Evolutionary conservation across 2,113 vertebrate species (phyloP).

Genomic region (Psophia crepitans): DNA sequence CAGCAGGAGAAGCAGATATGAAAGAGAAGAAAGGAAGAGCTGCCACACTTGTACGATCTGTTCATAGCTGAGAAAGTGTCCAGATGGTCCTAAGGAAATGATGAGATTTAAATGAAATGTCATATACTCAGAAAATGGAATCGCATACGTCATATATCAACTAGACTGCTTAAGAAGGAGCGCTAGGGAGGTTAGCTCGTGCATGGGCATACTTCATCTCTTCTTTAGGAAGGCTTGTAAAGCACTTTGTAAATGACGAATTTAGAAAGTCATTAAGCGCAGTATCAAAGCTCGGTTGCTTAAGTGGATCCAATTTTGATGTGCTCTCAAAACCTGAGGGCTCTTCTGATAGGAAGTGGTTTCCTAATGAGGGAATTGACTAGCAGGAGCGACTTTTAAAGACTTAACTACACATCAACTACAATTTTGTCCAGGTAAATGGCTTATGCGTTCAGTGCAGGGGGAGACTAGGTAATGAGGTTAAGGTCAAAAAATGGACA

Average conservation of each 20-base stretch:
- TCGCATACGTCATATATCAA: not conserved
- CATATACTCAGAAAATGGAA: conserved; percentile 8
- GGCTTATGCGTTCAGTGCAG: not conserved
- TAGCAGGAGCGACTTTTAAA: conserved; percentile 23
- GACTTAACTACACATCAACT: conserved; percentile 24
- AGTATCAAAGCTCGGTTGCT: conserved; percentile 40
- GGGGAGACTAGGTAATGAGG: not conserved
- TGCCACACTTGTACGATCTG: not conserved
- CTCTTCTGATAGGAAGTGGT: conserved; percentile 48
- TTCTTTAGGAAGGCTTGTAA: conserved; percentile 19
- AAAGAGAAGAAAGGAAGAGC: not conserved
- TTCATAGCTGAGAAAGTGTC: not conserved
- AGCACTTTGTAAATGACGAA: conserved; percentile 54
- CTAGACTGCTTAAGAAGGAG: not conserved
- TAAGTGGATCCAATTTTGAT: conserved; percentile 68
- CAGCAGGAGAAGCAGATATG: not conserved
- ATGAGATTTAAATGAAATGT: conserved; percentile 21
- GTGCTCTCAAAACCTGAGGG: conserved; percentile 58
- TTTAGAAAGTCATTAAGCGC: conserved; percentile 63
- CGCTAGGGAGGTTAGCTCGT: not conserved
- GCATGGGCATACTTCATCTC: conserved; percentile 2
- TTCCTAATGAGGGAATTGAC: conserved; percentile 55
- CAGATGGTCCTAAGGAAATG: conserved; percentile 23
- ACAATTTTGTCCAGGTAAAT: conserved; percentile 36
- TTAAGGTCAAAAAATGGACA: not conserved